Base-by-base conservation (phyloP, 2,797 vertebrate genomes). In the Myotis vivesi region DNA sequence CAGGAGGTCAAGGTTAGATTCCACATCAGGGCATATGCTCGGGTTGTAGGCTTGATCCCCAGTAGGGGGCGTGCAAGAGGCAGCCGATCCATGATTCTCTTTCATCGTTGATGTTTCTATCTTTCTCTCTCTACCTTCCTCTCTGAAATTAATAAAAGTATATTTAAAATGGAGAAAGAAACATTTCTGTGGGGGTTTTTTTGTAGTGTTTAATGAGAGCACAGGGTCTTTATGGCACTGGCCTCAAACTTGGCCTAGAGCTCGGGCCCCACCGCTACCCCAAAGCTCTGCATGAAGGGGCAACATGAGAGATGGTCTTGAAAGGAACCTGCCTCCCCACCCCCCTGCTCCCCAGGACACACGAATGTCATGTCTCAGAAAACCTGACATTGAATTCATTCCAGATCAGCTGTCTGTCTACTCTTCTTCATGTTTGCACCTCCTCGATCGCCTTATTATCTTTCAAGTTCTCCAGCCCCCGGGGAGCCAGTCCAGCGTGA, bases 131-230 rank as follows among this genome's bases (percentile, higher is more conserved):
- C 53, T 22, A 55, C 53, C 8, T 22, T 22, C 57, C 57, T 59
- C 57, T 59, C 57, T 59, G 25, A 59, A 28, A 28, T 59, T 28
- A 10, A 59, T 59, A 25, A 28, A 59, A 59, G 57, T 59, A 11
- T 59, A 59, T 28, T 59, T 69, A 53, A 92, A 51, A 46, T 16
- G 28, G 86, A 83, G 49, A 71, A 16, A 28, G 49, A 73, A 72
- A 66, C 3, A 38, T 17, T 64, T 44, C 41, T 73, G 13, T 68
- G 94, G 0, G 9, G 0, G 9, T 71, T 59, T 66, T 72, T 46
- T 41, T 33, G 9, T 84, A 72, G 8, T 41, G 4, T 51, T 86
- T 79, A 55, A 28, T 28, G 83, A 91, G 17, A 59, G 23, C 22
- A 25, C 9, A 49, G 15, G 10, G 1, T 83, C 16, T 80, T 69